phyloP scores from a whole-genome alignment of 2,113 vertebrate genomes.

The Rhinoderma darwinii region DNA sequence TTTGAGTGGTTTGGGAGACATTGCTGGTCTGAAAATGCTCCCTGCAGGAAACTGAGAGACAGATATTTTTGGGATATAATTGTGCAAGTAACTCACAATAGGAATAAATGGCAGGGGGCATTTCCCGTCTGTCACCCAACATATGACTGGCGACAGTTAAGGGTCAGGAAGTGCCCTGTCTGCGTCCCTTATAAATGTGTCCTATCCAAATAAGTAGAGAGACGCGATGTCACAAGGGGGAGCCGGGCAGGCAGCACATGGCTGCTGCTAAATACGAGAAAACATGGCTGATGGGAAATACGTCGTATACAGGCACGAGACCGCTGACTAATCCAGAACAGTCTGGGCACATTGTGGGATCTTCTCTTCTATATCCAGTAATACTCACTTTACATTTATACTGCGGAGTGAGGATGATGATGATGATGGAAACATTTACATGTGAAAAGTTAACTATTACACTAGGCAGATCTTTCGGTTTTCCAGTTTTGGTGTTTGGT shows the following conservation, averaged over 20 bases:
- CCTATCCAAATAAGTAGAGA: constrained; percentile 49
- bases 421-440: neutral
- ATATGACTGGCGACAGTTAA: constrained; percentile 58
- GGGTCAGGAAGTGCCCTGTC: constrained; percentile 58
- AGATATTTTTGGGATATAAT: constrained; percentile 59
- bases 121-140: constrained; percentile 57
- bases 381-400: neutral
- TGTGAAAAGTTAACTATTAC: neutral
- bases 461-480: neutral
- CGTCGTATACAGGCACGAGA: neutral
- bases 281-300: constrained; percentile 23
- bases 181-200: constrained; percentile 38
- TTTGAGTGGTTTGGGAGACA: constrained; percentile 42
- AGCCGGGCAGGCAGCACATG: neutral
- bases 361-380: neutral
- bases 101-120: constrained; percentile 58
- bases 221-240: neutral
- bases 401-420: too few relatives aligned
- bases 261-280: neutral
- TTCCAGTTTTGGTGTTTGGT: too few relatives aligned
- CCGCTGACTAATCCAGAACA: constrained; percentile 9
- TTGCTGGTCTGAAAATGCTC: constrained; percentile 45
- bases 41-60: constrained; percentile 56
- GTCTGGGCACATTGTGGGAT: neutral
- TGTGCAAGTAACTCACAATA: constrained; percentile 56